A percentile compares a stretch with the other conserved stretches of the same genome.
Conservation (phyloP, 2,113 vertebrate species). For the Typhlomys cinereus region DNA sequence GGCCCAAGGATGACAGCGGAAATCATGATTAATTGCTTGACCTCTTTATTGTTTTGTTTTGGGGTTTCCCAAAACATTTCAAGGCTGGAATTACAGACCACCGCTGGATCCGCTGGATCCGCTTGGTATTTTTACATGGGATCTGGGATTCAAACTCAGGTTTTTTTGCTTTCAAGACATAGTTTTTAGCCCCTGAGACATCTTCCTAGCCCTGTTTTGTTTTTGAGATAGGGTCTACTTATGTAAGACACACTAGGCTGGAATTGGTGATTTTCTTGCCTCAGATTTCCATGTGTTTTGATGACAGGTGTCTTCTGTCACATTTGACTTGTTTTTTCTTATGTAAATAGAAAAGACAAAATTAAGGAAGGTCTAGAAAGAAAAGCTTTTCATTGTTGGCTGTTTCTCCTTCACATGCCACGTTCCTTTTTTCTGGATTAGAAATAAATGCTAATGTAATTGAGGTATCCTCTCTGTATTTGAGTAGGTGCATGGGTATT, state of each 20-base stretch:
- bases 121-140: not conserved
- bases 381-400: not conserved
- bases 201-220: not conserved
- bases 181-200: not conserved
- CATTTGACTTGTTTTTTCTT: slow-evolving; percentile 27
- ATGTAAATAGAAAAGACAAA: slow-evolving; percentile 38
- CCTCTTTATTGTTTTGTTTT: too few relatives aligned
- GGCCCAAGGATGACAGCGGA: too few relatives aligned
- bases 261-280: not conserved
- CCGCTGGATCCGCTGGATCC: not conserved
- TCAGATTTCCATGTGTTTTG: not conserved
- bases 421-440: slow-evolving; percentile 44
- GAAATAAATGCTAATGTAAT: slow-evolving; percentile 56
- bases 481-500: not conserved
- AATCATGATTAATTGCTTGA: too few relatives aligned
- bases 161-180: not conserved
- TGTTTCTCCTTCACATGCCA: slow-evolving; percentile 30
- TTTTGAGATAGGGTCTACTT: not conserved
- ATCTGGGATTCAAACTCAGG: not conserved
- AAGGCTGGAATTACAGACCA: too few relatives aligned
- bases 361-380: slow-evolving; percentile 48
- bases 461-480: slow-evolving; percentile 32
- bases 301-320: not conserved
- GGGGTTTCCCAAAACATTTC: too few relatives aligned
- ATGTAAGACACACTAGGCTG: not conserved